Evolutionary conservation across 2,888 invertebrate species (phyloP), one percentile per base, ranked within the genome.

Genomic region (Onchidella celtica): DNA sequence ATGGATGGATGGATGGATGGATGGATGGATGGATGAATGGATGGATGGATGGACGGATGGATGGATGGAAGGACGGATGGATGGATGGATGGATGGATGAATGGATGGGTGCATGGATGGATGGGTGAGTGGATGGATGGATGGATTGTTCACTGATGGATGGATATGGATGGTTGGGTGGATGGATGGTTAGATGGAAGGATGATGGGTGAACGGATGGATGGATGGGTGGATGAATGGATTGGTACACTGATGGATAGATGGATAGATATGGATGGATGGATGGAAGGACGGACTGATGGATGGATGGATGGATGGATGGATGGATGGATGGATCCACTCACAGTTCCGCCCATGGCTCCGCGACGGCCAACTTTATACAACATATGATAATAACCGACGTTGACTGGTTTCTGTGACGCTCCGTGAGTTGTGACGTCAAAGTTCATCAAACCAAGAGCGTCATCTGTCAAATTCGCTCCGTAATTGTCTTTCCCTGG

Each of bases 401-500:
- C 70, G 63, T 83, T 80, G 47, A 47, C 47, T 6, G 47, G 47
- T 47, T 47, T 47, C 47, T 47, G 47, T 11, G 6, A 6, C 9
- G 17, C 6, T 6, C 47, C 47, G 17, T 47, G 38, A 27, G 34
- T 21, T 24, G 73, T 14, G 61, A 73, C 29, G 38, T 21, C 21
- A 24, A 59, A 57, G 27, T 79, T 70, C 38, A 29, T 59, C 47
- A 76, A 38, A 17, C 84, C 86, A 66, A 86, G 86, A 2, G 83
- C 77, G 21, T 77, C 75, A 78, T 89, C 89, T 3, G 70, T 70
- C 17, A 87, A 36, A 57, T 83, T 74, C 11, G 85, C 87, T 0
- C 61, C 61, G 80, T 89, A 89, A 78, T 88, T 88, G 77, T 89
- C 85, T 73, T 86, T 87, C 2, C 89, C 89, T n/a, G 89, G 89